Conservation (phyloP, 2,797 vertebrate genomes). For the Argyrosomus regius region DNA sequence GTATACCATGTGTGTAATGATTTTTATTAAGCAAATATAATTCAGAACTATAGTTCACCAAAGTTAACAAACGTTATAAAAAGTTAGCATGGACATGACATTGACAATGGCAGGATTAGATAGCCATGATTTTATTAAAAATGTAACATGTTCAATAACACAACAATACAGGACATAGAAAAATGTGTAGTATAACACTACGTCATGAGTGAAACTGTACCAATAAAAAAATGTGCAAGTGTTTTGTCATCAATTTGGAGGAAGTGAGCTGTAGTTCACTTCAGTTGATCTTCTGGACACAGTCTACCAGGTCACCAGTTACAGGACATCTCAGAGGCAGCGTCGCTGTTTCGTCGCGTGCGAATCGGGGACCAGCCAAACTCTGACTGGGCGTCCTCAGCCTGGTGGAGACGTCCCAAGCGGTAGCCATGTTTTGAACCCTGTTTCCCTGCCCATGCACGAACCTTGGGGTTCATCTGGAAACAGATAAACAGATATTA, state of each 20-base stretch:
- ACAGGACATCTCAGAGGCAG: constrained; percentile 88
- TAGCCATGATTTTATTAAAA: constrained; percentile 23
- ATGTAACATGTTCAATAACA: constrained; percentile 1
- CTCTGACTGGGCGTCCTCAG: constrained; percentile 83
- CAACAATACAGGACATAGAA: not conserved
- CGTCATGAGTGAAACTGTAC: not conserved
- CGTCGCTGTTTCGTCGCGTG: constrained; percentile 84
- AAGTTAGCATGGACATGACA: not conserved
- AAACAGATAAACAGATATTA: constrained; percentile 14
- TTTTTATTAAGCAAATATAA: not conserved
- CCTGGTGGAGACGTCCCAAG: constrained; percentile 63
- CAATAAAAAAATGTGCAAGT: constrained; percentile 21
- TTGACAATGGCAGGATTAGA: not conserved
- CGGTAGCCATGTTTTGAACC: constrained; percentile 60
- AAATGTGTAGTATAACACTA: constrained; percentile 2
- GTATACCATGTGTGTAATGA: not conserved
- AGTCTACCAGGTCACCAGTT: constrained; percentile 80
- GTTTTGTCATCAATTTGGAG: not conserved
- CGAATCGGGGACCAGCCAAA: constrained; percentile 83
- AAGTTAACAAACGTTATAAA: not conserved
- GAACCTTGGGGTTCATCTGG: constrained; percentile 86
- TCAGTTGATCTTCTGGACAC: not conserved
- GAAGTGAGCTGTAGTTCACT: constrained; percentile 1
- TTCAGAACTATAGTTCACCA: not conserved
- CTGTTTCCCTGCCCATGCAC: constrained; percentile 80